A percentile compares a stretch with the other conserved stretches of the same genome.
Conservation (phyloP, 64 coral and sea anemone genomes). For the Porites lutea region DNA sequence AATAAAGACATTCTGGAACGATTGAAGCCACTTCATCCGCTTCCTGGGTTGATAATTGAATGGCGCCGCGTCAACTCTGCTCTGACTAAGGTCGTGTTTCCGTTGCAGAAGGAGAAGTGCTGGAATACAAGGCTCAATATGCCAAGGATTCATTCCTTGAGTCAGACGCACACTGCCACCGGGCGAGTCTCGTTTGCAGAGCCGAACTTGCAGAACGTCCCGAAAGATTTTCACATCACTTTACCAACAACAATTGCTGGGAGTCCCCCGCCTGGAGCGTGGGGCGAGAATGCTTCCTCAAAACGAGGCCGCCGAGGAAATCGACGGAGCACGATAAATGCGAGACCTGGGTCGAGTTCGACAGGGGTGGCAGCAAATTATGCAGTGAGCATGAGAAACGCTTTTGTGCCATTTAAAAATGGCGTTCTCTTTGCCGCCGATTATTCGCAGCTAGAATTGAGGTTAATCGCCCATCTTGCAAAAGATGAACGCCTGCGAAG, state of each 20-base stretch:
- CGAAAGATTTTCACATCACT: constrained; percentile 91
- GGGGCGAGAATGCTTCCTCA: neutral
- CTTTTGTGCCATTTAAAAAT: constrained; percentile 84
- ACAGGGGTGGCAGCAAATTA: constrained; percentile 46
- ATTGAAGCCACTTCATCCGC: constrained; percentile 77
- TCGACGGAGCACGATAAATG: constrained; percentile 2
- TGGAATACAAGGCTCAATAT: constrained; percentile 57
- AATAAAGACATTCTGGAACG: constrained; percentile 95
- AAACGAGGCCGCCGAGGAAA: constrained; percentile 45
- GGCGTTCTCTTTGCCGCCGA: constrained; percentile 94
- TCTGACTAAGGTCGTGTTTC: constrained; percentile 91
- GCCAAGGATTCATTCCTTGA: constrained; percentile 78
- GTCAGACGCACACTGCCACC: constrained; percentile 87
- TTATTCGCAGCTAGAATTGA: constrained; percentile 97
- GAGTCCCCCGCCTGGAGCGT: constrained; percentile 74
- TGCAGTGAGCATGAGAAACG: constrained; percentile 97
- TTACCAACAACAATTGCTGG: constrained; percentile 86
- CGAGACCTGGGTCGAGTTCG: neutral
- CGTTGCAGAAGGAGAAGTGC: constrained; percentile 83
- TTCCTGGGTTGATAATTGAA: constrained; percentile 84
- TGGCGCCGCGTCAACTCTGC: constrained; percentile 91
- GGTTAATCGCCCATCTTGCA: constrained; percentile 95
- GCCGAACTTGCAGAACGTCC: constrained; percentile 98
- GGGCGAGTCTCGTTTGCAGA: constrained; percentile 92
- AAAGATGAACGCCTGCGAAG: constrained; percentile 77